Evolutionary conservation across 1,140 invertebrate genomes (phyloP).

Genomic region (Drosophila truncata): DNA sequence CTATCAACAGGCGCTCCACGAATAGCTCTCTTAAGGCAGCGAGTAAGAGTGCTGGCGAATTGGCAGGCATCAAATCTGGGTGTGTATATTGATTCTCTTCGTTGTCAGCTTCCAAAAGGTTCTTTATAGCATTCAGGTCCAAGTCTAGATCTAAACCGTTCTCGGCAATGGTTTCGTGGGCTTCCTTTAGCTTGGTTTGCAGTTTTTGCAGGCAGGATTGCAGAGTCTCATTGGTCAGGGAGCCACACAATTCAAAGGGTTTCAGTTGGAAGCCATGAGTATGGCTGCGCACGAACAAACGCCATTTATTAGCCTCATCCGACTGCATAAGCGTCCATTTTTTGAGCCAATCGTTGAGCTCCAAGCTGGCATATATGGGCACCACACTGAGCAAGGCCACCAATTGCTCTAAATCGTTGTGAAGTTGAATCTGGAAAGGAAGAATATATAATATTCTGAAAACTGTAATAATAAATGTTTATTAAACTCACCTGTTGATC

Average conservation of each 20-base stretch:
- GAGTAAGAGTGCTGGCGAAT: constrained; percentile 38
- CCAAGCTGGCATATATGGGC: constrained; percentile 62
- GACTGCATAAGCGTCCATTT: constrained; percentile 57
- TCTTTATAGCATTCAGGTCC: constrained; percentile 31
- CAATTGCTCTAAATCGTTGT: constrained; percentile 37
- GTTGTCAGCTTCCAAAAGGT: constrained; percentile 6
- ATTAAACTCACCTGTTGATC: constrained; percentile 63
- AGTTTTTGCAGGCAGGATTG: constrained; percentile 21
- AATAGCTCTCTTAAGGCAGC: constrained; percentile 54
- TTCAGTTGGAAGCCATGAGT: constrained; percentile 41
- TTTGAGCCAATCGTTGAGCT: constrained; percentile 38
- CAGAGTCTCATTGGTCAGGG: constrained; percentile 8
- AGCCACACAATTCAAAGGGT: constrained; percentile 38
- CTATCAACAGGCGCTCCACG: constrained; percentile 52
- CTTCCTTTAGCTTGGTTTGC: constrained; percentile 32
- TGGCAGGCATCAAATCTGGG: constrained; percentile 15
- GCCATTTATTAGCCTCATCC: constrained; percentile 61
- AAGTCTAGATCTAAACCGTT: constrained; percentile 16
- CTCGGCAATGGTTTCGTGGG: background rate
- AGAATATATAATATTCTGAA: background rate
- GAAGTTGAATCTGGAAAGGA: constrained; percentile 19
- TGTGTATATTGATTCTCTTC: constrained; percentile 16
- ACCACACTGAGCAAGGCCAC: constrained; percentile 50
- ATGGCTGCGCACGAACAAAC: constrained; percentile 37
- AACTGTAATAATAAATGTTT: background rate